Evolutionary conservation across 2,797 vertebrate species (phyloP), one percentile per base, ranked within the genome.

Genomic region (Cottoperca gobio): DNA sequence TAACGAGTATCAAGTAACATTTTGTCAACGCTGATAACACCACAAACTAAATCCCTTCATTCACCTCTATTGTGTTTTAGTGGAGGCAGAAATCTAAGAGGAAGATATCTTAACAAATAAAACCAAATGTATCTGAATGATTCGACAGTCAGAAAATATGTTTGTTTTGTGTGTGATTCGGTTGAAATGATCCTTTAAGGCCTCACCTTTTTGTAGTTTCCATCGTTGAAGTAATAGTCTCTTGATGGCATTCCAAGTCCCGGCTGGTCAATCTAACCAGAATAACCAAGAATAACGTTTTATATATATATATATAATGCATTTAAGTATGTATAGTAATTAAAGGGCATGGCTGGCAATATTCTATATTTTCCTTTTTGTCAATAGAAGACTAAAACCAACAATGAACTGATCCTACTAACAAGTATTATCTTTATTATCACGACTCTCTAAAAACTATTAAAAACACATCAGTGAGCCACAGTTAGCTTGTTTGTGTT

Each of bases 201-300:
- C 21, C 23, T 92, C 28, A 97, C 98, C 94, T 91, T 96, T 88
- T 95, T 95, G 88, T 96, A 97, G 90, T 92, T 96, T 76, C 95
- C 96, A 82, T 95, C 93, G 1, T 95, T 96, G 58, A 97, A 96
- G 83, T 99, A 99, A 91, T 98, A 97, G 73, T 99, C 97, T 82
- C 97, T 95, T 40, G 97, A 97, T 1, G 97, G 98, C 97, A 99
- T 99, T 73, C 98, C 98, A 70, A 99, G 86, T 40, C 92, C 95
- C 8, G 98, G 97, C 87, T 99, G 97, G 91, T 99, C 98, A 75
- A 99, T 96, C 98, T 99, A 91, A 85, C 4, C 61, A 17, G 42
- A 81, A 85, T 1, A 64, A 33, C 12, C 5, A 78, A 67, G 10
- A 85, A 49, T 21, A 62, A 12, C 6, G n/a, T n/a, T n/a, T n/a